phyloP scores from a whole-genome alignment of 2,113 vertebrate genomes.

The Phasianus colchicus region DNA sequence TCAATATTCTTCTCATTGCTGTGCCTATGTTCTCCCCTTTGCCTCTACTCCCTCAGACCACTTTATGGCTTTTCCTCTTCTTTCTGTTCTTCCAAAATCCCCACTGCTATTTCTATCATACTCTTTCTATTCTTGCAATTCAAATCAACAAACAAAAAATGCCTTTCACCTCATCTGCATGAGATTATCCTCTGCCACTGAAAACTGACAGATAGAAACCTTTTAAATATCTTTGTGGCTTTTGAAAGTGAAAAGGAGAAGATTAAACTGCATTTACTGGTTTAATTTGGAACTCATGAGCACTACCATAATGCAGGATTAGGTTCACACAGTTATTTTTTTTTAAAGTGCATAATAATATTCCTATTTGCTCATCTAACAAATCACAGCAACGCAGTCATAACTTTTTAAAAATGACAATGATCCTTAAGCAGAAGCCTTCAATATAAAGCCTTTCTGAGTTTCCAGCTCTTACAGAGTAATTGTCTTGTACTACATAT shows the following conservation, averaged over 20 bases:
- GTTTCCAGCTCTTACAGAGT: neutral
- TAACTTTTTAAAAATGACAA: conserved; percentile 14
- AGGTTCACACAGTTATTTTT: neutral
- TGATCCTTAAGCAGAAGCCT: neutral
- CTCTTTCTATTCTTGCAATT: neutral
- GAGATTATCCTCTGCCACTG: neutral
- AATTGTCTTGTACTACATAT: conserved; percentile 21
- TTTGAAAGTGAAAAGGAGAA: conserved; percentile 1
- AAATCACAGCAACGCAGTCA: neutral
- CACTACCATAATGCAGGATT: neutral
- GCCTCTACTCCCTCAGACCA: neutral
- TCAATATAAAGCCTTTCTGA: conserved; percentile 5
- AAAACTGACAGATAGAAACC: neutral
- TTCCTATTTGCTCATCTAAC: neutral
- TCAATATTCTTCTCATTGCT: neutral
- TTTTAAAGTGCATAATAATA: neutral
- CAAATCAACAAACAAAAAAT: neutral
- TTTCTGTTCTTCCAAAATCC: neutral
- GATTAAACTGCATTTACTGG: neutral
- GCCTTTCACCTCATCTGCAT: neutral
- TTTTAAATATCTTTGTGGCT: neutral
- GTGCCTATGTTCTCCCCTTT: neutral
- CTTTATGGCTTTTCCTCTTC: neutral
- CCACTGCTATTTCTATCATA: neutral
- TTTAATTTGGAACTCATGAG: neutral